Evolutionary conservation across 2,113 vertebrate genomes (phyloP).

Genomic region (Lucifuga dentata): DNA sequence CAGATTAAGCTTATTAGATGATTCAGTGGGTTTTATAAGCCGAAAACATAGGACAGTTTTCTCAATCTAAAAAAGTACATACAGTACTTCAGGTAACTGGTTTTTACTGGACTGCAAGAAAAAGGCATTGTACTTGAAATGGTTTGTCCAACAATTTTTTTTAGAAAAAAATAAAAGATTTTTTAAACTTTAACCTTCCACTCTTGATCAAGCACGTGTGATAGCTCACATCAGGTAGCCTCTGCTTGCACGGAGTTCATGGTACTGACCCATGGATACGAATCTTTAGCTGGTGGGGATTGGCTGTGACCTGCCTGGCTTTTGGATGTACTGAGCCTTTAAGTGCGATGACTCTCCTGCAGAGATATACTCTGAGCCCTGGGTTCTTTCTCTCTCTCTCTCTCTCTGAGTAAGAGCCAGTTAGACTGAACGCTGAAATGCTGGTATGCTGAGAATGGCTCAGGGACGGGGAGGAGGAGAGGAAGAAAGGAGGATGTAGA

Average conservation of each 20-base stretch:
- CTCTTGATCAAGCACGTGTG: background rate
- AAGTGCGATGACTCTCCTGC: constrained; percentile 37
- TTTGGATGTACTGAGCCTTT: constrained; percentile 38
- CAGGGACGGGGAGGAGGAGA: constrained; percentile 59
- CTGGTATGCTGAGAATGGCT: constrained; percentile 80
- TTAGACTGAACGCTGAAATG: constrained; percentile 71
- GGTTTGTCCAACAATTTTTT: too few relatives aligned
- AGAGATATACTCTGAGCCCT: constrained; percentile 30
- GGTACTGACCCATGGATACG: background rate
- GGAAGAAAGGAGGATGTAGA: constrained; percentile 80
- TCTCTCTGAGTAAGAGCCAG: constrained; percentile 37
- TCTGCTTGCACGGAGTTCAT: background rate
- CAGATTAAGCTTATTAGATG: too few relatives aligned
- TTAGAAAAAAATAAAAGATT: too few relatives aligned
- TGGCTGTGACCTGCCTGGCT: constrained; percentile 17
- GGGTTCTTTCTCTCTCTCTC: constrained; percentile 1
- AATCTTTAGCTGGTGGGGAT: constrained; percentile 12
- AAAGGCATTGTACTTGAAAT: too few relatives aligned
- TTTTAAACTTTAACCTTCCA: background rate
- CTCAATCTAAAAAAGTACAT: too few relatives aligned
- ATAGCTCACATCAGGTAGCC: background rate
- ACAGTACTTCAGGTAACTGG: too few relatives aligned
- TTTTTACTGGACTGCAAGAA: too few relatives aligned
- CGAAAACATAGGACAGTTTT: too few relatives aligned
- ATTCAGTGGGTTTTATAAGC: too few relatives aligned